Evolutionary conservation across 2,888 invertebrate genomes (phyloP).

Genomic region (Cyclophora albipunctata): DNA sequence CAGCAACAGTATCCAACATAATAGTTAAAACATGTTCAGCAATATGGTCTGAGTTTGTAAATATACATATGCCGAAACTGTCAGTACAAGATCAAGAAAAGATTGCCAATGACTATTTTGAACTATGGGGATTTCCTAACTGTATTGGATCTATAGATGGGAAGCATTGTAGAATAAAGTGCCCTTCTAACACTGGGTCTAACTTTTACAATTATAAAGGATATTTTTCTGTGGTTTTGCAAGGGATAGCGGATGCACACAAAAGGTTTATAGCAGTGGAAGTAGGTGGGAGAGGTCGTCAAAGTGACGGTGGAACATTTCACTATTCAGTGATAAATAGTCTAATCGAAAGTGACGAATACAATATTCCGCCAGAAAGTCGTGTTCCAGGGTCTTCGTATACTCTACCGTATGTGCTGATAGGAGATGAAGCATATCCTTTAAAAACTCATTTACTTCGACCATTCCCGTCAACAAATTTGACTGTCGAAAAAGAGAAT

Average conservation of each 20-base stretch:
- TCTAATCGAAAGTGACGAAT: too few species aligned
- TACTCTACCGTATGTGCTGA: neutral
- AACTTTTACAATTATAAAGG: constrained; percentile 33
- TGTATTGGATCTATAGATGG: constrained; percentile 34
- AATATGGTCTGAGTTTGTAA: constrained; percentile 3
- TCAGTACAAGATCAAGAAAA: neutral
- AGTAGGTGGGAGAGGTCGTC: neutral
- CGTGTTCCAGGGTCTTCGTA: too few species aligned
- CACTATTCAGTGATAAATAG: neutral
- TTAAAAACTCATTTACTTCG: neutral
- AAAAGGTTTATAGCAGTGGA: neutral
- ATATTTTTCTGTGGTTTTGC: constrained; percentile 34
- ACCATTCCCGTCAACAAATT: neutral
- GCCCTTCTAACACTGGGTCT: constrained; percentile 22
- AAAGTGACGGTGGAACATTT: neutral
- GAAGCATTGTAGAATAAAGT: constrained; percentile 28
- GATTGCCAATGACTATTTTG: constrained; percentile 1
- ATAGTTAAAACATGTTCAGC: constrained; percentile 1
- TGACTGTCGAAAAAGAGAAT: neutral
- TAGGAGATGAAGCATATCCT: neutral
- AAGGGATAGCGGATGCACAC: constrained; percentile 32
- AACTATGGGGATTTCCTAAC: constrained; percentile 31
- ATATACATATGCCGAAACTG: neutral
- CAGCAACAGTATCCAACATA: constrained; percentile 2
- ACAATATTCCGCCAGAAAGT: too few species aligned